phyloP scores from a whole-genome alignment of 2,888 invertebrate species.

The Eledone cirrhosa region DNA sequence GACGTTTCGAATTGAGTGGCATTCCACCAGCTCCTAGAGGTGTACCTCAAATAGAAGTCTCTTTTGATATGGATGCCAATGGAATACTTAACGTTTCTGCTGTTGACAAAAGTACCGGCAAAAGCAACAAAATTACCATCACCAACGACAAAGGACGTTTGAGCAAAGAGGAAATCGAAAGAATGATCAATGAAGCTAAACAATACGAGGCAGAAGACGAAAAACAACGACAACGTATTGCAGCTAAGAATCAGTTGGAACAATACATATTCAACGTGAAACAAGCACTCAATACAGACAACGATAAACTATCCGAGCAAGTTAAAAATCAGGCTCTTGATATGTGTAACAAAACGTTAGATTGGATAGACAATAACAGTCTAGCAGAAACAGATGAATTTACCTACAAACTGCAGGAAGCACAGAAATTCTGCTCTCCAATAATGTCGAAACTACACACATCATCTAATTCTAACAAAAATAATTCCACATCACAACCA shows the following conservation, averaged over 20 bases:
- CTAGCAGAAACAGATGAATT: slow-evolving; percentile 80
- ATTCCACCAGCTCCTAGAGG: slow-evolving; percentile 65
- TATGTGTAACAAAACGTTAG: slow-evolving; percentile 74
- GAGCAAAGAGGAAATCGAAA: slow-evolving; percentile 85
- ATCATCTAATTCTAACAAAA: slow-evolving; percentile 35
- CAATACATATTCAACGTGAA: slow-evolving; percentile 66
- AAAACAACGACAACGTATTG: slow-evolving; percentile 54
- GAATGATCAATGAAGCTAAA: slow-evolving; percentile 69
- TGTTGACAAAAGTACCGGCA: slow-evolving; percentile 80
- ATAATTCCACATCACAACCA: slow-evolving; percentile 41
- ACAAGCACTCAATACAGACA: slow-evolving; percentile 73
- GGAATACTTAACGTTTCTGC: slow-evolving; percentile 74
- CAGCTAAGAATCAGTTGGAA: slow-evolving; percentile 58
- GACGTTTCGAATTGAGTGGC: slow-evolving; percentile 60
- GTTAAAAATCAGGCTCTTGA: slow-evolving; percentile 61
- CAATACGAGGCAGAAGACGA: slow-evolving; percentile 62
- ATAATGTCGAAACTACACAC: slow-evolving; percentile 74
- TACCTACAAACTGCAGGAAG: slow-evolving; percentile 79
- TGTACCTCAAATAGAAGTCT: slow-evolving; percentile 70
- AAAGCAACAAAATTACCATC: slow-evolving; percentile 83
- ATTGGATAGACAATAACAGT: slow-evolving; percentile 83
- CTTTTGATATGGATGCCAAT: slow-evolving; percentile 88
- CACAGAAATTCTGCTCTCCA: slow-evolving; percentile 80
- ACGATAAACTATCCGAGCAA: slow-evolving; percentile 72
- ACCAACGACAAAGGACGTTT: slow-evolving; percentile 87